Conservation (phyloP, 30 jellyfish, hydroid and myxozoan species). For the Mastigias papua region DNA sequence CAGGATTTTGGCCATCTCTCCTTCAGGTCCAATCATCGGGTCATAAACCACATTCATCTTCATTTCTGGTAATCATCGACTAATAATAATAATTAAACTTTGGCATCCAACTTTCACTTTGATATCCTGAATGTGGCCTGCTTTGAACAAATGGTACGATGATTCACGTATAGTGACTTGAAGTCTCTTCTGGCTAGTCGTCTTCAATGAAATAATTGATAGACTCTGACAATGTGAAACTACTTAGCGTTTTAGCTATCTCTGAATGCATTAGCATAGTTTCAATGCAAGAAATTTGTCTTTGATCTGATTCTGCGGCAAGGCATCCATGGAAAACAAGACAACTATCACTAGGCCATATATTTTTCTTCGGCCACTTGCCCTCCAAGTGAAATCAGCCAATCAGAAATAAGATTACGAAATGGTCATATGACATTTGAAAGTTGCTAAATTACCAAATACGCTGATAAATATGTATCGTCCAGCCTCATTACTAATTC, state of each 20-base stretch:
- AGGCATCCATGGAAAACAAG: background rate
- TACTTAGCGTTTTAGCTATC: background rate
- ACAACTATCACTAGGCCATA: background rate
- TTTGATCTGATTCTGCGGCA: background rate
- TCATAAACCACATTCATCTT: background rate
- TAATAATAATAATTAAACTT: background rate
- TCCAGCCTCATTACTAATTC: no score
- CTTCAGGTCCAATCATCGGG: background rate
- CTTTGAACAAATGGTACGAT: background rate
- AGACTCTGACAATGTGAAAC: background rate
- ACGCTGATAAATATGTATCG: no score
- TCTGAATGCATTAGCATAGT: background rate
- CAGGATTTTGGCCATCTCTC: background rate
- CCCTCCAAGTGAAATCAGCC: slow-evolving; percentile 6
- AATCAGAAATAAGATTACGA: slow-evolving; percentile 2
- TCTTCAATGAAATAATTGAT: background rate
- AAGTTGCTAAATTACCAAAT: background rate
- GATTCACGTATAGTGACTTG: background rate
- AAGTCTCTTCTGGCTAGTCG: background rate
- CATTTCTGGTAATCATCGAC: background rate
- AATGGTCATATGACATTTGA: background rate
- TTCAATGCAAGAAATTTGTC: background rate
- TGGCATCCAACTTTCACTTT: background rate
- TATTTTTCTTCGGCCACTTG: background rate
- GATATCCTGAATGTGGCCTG: background rate